These are phyloP conservation scores for Parambassis ranga DNA, from an alignment of 2,797 vertebrate genomes.

Conservation along the genomic window DNA sequence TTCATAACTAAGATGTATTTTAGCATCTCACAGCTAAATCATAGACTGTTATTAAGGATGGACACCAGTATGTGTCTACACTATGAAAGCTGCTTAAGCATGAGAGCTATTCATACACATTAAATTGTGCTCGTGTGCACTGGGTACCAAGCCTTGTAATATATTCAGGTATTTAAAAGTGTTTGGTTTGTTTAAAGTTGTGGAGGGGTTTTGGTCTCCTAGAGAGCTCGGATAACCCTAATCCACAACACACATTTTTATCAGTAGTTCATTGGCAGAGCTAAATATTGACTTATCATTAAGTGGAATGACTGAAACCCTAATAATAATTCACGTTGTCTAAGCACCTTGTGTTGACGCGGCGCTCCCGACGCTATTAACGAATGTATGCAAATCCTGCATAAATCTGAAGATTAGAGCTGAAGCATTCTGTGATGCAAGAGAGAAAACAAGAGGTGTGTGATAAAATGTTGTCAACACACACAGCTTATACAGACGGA, in stretches of 20 bases:
- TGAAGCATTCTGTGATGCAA: constrained; percentile 76
- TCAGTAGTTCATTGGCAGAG: constrained; percentile 84
- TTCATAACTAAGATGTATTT: too few species aligned
- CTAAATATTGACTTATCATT: constrained; percentile 90
- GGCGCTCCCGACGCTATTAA: constrained; percentile 78
- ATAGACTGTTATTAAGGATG: not conserved
- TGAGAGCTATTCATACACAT: not conserved
- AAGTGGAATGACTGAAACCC: constrained; percentile 85
- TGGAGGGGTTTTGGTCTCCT: constrained; percentile 77
- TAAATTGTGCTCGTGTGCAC: constrained; percentile 23
- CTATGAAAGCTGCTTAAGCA: not conserved
- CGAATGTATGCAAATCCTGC: constrained; percentile 87
- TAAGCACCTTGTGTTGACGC: constrained; percentile 84
- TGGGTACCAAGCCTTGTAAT: constrained; percentile 67
- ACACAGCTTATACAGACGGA: constrained; percentile 38
- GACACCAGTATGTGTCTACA: not conserved
- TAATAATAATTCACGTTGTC: constrained; percentile 84
- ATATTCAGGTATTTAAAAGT: constrained; percentile 82
- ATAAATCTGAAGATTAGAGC: constrained; percentile 87
- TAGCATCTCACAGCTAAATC: too few species aligned
- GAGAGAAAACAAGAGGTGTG: constrained; percentile 75
- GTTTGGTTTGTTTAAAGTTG: constrained; percentile 85
- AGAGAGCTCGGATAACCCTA: constrained; percentile 80
- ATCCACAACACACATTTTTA: constrained; percentile 87
- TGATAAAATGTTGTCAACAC: constrained; percentile 63